Evolutionary conservation across 2,797 vertebrate genomes (phyloP).

Genomic region (Prunella strophiata): DNA sequence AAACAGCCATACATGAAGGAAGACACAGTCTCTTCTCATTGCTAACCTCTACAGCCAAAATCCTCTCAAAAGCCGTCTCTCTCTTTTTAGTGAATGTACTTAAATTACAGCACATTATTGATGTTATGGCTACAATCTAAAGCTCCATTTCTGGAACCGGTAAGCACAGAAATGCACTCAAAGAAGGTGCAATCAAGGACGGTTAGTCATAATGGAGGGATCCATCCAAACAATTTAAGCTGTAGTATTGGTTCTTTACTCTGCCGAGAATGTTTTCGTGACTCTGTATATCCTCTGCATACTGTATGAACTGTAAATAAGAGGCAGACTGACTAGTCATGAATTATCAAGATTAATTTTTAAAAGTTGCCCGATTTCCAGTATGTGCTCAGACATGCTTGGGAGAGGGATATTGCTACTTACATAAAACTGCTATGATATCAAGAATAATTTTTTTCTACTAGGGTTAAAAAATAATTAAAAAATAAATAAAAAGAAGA

Average conservation of each 20-base stretch:
- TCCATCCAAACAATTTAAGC: background rate
- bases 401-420: background rate
- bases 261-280: background rate
- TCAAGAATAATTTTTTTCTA: background rate
- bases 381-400: background rate
- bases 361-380: background rate
- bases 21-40: background rate
- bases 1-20: background rate
- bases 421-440: background rate
- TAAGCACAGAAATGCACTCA: background rate
- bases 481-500: too few species aligned
- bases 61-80: background rate
- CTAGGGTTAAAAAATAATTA: accelerated
- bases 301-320: background rate
- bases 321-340: background rate
- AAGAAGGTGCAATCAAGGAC: background rate
- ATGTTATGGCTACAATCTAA: background rate
- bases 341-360: background rate
- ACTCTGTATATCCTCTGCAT: background rate
- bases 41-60: background rate
- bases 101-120: background rate
- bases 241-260: background rate
- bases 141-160: background rate
- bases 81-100: background rate
- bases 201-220: background rate